Evolutionary conservation across 2,797 vertebrate species (phyloP).

Genomic region (Parambassis ranga): DNA sequence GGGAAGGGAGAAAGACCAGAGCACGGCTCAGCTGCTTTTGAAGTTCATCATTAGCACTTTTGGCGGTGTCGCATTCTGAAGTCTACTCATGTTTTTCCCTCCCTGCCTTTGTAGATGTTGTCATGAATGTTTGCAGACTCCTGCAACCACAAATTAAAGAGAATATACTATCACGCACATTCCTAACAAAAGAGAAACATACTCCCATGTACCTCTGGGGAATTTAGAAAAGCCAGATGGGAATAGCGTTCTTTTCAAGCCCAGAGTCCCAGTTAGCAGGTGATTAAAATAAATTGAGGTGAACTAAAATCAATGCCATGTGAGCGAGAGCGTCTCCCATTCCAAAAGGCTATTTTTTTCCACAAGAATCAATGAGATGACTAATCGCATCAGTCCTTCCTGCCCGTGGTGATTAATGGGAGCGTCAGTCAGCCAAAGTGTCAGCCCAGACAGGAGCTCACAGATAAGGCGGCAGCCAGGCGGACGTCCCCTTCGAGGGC

Average conservation of each 20-base stretch:
- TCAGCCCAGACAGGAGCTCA: slow-evolving; percentile 64
- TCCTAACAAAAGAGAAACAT: slow-evolving; percentile 28
- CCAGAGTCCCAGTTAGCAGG: slow-evolving; percentile 71
- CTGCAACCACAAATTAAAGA: slow-evolving; percentile 29
- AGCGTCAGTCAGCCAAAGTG: slow-evolving; percentile 72
- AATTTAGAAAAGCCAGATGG: slow-evolving; percentile 20
- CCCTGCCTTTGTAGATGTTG: slow-evolving; percentile 27
- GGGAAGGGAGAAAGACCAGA: slow-evolving; percentile 46
- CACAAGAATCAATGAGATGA: slow-evolving; percentile 81
- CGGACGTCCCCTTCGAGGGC: slow-evolving; percentile 40
- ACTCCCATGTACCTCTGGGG: neutral
- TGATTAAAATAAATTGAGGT: slow-evolving; percentile 82
- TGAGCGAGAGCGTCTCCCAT: slow-evolving; percentile 61
- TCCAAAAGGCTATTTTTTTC: slow-evolving; percentile 70
- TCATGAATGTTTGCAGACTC: slow-evolving; percentile 24
- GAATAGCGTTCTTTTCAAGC: slow-evolving; percentile 50
- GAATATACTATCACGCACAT: slow-evolving; percentile 9
- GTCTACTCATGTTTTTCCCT: slow-evolving; percentile 7
- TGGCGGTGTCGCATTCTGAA: slow-evolving; percentile 32
- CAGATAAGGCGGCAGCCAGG: slow-evolving; percentile 67
- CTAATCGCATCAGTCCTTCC: slow-evolving; percentile 80
- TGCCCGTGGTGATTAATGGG: slow-evolving; percentile 78
- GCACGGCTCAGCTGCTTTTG: slow-evolving; percentile 46
- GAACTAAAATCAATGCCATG: slow-evolving; percentile 79
- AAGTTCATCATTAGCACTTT: slow-evolving; percentile 69